Evolutionary conservation across 2,113 vertebrate genomes (phyloP).

Genomic region (Gobius niger): DNA sequence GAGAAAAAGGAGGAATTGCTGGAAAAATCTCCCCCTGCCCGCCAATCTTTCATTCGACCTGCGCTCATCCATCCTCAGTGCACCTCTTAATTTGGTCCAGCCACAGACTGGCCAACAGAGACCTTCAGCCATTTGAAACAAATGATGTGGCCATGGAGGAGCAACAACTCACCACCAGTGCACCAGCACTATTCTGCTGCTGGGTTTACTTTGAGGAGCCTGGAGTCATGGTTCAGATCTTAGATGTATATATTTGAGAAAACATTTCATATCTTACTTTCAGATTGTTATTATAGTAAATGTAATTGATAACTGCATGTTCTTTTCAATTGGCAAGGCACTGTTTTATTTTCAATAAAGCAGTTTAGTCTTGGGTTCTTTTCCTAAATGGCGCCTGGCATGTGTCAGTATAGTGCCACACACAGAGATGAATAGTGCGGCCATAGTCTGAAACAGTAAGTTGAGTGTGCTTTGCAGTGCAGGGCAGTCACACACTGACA

Average conservation of each 20-base stretch:
- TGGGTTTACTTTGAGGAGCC: conserved; percentile 34
- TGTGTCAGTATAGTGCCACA: conserved; percentile 18
- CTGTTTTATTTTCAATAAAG: neutral
- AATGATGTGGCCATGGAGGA: conserved; percentile 73
- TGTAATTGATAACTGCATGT: neutral
- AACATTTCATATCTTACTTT: neutral
- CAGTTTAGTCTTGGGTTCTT: neutral
- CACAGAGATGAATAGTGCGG: conserved; percentile 4
- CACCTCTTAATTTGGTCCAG: conserved; percentile 81
- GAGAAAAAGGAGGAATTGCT: conserved; percentile 34
- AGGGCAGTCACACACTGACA: conserved; percentile 64
- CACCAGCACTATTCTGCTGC: conserved; percentile 36
- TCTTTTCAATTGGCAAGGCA: neutral
- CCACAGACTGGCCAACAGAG: conserved; percentile 73
- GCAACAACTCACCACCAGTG: conserved; percentile 71
- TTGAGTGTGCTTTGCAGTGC: conserved; percentile 42
- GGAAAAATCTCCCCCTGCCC: conserved; percentile 64
- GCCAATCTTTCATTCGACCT: conserved; percentile 76
- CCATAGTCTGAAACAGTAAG: conserved; percentile 28
- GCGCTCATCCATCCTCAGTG: conserved; percentile 75
- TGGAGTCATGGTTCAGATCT: conserved; percentile 9
- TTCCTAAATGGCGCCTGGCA: neutral
- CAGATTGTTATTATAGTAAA: neutral
- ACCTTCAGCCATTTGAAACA: conserved; percentile 79
- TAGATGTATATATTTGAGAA: conserved; percentile 5